Base-by-base conservation (phyloP, 2,888 invertebrate species). In the Sminthurinus aureus region DNA sequence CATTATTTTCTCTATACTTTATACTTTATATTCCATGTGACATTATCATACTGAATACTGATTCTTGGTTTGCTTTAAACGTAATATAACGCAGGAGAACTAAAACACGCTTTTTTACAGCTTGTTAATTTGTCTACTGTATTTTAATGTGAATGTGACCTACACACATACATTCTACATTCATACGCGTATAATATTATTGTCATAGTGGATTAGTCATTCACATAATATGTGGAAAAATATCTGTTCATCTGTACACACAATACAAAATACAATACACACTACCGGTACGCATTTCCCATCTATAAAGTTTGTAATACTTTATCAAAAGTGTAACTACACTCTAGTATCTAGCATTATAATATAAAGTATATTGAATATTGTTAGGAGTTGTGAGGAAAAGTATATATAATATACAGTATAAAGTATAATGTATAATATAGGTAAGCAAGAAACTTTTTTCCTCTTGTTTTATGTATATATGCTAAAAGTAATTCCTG, bases 401-500 rank as follows among this genome's bases (percentile, higher is more conserved):
- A 6, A 4, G 38, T 38, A 6, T 38, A 38, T 38, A 38, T 38
- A 38, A 6, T 58, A 58, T 58, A 58, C 2, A 18, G 15, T 58
- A 13, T 58, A 13, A 58, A 2, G 9, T 58, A 58, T n/a, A n/a
- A n/a, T n/a, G n/a, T 58, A 58, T 15, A 2, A 18, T 15, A 11
- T 58, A 58, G 15, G 58, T 15, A 9, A 58, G 6, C 13, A 58
- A 18, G 58, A 58, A 11, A 18, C 58, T 58, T 58, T 18, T 58
- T 18, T 58, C 58, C 24, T 12, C 73, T 73, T 26, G 11, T 20
- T 73, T n/a, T n/a, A n/a, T n/a, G n/a, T 24, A 73, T 26, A 26
- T 26, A 73, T 73, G 24, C 26, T 24, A 73, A 73, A 73, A 73
- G 24, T 15, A 73, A 26, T 24, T 73, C 73, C 38, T 73, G 73